Evolutionary conservation across 64 coral and sea anemone species (phyloP), one percentile per base, ranked within the genome.

Genomic region (Montipora foliosa): DNA sequence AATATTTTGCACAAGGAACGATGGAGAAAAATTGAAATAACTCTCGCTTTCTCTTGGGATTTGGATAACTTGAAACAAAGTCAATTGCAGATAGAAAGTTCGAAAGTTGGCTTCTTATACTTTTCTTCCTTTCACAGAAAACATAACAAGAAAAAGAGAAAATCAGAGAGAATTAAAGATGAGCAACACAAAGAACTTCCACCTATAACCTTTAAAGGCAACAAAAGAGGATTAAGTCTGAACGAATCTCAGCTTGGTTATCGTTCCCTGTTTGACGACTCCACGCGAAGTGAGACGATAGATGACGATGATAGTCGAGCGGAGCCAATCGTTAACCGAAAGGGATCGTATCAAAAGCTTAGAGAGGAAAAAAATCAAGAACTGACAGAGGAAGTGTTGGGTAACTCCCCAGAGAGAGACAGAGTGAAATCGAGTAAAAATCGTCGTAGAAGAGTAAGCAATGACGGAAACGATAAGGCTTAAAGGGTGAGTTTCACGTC

Each of bases 341-440:
- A 79, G n/a, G 85, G 83, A 15, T 58, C 84, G 44, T 87, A 66
- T 47, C 57, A 76, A 10, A 21, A 5, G 29, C 86, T 87, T n/a
- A 77, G 62, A 44, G 66, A 55, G 12, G 78, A 81, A 68, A 67
- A 88, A 2, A 50, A 22, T 71, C 5, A 25, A 16, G 92, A 88
- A 73, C 47, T 88, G 66, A 72, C 81, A 47, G 84, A 93, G 15
- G 92, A 73, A 61, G 88, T 93, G 83, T 93, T 93, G 9, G 92
- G 76, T 5, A 84, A 79, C 47, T 74, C 91, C 5, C 62, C 82
- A 2, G 91, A 93, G 44, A 75, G 49, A 46, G 48, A n/a, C 47
- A 49, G 75, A 64, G 87, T 48, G 46, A 84, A 87, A 76, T 64
- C 81, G 16, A 53, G 75, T 46, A 93, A 72, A 60, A 90, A 55